Conservation (phyloP, 2,888 invertebrate species). For the Terebella lapidaria region DNA sequence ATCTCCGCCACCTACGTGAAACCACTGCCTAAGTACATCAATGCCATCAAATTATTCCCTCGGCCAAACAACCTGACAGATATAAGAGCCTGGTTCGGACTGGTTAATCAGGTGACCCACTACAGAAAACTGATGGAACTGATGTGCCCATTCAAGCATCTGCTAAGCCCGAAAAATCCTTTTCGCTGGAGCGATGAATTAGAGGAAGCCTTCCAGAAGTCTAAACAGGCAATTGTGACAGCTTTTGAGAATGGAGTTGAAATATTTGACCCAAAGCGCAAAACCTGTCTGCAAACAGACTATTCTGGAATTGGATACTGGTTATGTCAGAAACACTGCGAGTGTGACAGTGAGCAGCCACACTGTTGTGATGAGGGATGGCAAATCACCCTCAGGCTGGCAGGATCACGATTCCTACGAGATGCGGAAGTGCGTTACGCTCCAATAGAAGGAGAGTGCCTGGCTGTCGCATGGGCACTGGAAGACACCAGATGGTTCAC, state of each 20-base stretch:
- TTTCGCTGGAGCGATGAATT: constrained; percentile 21
- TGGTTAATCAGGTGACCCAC: constrained; percentile 29
- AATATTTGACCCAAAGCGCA: constrained; percentile 27
- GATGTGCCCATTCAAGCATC: constrained; percentile 27
- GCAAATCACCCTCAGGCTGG: too few relatives aligned
- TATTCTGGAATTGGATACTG: constrained; percentile 27
- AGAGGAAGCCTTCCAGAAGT: constrained; percentile 14
- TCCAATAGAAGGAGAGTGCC: too few relatives aligned
- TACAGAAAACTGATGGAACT: constrained; percentile 27
- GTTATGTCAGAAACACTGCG: constrained; percentile 27
- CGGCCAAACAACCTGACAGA: constrained; percentile 26
- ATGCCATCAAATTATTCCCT: constrained; percentile 26
- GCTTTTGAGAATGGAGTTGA: constrained; percentile 26
- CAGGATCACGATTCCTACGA: too few relatives aligned
- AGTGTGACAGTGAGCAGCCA: constrained; percentile 14
- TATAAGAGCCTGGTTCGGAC: constrained; percentile 29
- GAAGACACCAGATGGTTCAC: too few relatives aligned
- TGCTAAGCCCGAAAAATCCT: constrained; percentile 24
- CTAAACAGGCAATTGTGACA: constrained; percentile 6
- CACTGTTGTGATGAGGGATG: constrained; percentile 22
- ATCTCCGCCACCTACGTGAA: constrained; percentile 24
- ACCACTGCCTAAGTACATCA: constrained; percentile 23
- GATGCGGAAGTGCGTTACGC: too few relatives aligned
- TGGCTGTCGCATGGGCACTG: too few relatives aligned
- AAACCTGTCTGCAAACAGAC: constrained; percentile 32